Conservation (phyloP, 1,140 invertebrate genomes). For the Whitmania pigra region DNA sequence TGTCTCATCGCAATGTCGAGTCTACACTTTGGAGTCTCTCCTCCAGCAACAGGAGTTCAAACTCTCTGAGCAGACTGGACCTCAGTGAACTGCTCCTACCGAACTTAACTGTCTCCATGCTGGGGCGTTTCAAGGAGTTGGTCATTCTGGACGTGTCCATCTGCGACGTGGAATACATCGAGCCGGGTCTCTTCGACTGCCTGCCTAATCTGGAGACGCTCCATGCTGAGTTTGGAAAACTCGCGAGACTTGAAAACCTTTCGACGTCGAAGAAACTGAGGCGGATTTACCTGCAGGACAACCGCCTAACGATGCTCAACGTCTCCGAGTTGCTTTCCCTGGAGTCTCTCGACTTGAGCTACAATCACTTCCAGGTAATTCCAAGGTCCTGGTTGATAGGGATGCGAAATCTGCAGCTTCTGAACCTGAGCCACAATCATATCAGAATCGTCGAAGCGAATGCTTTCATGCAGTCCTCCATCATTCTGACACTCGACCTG, state of each 20-base stretch:
- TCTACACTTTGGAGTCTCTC: background rate
- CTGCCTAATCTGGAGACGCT: constrained; percentile 22
- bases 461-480: constrained; percentile 16
- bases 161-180: constrained; percentile 17
- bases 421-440: constrained; percentile 23
- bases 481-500: constrained; percentile 22
- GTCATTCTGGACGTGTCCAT: constrained; percentile 14
- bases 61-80: constrained; percentile 19
- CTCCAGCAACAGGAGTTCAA: background rate
- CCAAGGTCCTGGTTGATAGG: constrained; percentile 16
- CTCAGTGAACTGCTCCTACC: constrained; percentile 18
- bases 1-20: constrained; percentile 2
- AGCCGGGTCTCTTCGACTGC: constrained; percentile 15
- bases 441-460: constrained; percentile 18
- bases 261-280: constrained; percentile 11
- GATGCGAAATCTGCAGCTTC: constrained; percentile 10
- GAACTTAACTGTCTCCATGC: constrained; percentile 19
- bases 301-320: constrained; percentile 13
- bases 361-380: constrained; percentile 18
- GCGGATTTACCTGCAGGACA: constrained; percentile 17
- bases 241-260: constrained; percentile 21
- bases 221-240: constrained; percentile 12
- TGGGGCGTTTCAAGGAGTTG: constrained; percentile 16
- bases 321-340: constrained; percentile 7
- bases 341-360: constrained; percentile 21